Evolutionary conservation across 2,113 vertebrate species (phyloP).

Genomic region (Poeciliopsis prolifica): DNA sequence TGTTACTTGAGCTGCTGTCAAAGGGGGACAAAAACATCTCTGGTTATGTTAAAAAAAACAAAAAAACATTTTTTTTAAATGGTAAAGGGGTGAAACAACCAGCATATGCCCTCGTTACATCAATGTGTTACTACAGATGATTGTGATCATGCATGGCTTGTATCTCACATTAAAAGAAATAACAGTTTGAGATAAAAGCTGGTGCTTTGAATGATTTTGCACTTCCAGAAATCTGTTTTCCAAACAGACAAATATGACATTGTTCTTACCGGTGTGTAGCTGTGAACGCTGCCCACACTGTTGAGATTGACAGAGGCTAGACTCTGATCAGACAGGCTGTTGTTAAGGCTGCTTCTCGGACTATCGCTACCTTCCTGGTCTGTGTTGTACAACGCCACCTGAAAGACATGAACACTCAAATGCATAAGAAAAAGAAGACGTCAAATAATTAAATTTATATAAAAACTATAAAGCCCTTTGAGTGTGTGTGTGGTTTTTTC

Average conservation of each 20-base stretch:
- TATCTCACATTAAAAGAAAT: not conserved
- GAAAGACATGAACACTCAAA: slow-evolving; percentile 34
- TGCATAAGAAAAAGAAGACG: not conserved
- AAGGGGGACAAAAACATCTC: not conserved
- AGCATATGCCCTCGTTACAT: not conserved
- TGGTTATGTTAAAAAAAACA: not conserved
- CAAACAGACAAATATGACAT: not conserved
- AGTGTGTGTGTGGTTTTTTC: slow-evolving; percentile 14
- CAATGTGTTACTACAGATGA: slow-evolving; percentile 5
- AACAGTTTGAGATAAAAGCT: not conserved
- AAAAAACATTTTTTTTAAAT: not conserved
- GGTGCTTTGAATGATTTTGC: not conserved
- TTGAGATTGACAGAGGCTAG: slow-evolving; percentile 92
- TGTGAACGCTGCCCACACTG: slow-evolving; percentile 91
- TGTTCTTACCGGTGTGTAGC: slow-evolving; percentile 87
- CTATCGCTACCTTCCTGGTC: slow-evolving; percentile 93
- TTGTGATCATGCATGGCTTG: not conserved
- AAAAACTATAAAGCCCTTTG: slow-evolving; percentile 39
- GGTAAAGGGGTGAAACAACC: too few species aligned
- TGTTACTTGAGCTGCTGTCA: not conserved
- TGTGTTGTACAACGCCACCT: slow-evolving; percentile 92
- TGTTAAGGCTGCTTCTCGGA: slow-evolving; percentile 95
- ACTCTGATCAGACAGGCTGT: slow-evolving; percentile 94
- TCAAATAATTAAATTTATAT: slow-evolving; percentile 32
- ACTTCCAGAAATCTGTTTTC: not conserved